These are phyloP conservation scores for Ctenosaura bakeri DNA, from an alignment of 2,797 vertebrate genomes.

Conservation along the genomic window DNA sequence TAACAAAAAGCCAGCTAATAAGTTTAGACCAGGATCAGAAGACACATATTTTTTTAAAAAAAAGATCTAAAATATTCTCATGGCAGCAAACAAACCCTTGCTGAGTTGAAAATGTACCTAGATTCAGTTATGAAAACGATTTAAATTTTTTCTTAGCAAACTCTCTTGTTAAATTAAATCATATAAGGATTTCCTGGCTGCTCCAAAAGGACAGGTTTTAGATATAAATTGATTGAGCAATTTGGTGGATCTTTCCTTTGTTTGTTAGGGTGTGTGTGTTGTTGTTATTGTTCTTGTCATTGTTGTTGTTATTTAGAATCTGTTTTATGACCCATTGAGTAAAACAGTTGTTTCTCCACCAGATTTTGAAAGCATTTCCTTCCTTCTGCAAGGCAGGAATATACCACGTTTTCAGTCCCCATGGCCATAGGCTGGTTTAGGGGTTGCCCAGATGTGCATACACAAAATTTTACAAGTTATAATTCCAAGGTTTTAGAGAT, in stretches of 20 bases:
- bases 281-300: no score
- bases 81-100: background rate
- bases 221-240: background rate
- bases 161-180: constrained; percentile 15
- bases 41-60: background rate
- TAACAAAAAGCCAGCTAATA: constrained; percentile 17
- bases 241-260: background rate
- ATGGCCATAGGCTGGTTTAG: no score
- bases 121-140: background rate
- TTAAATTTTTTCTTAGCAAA: background rate
- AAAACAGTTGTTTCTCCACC: background rate
- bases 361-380: no score
- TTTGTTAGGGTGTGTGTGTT: no score
- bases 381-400: no score
- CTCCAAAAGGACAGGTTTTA: background rate
- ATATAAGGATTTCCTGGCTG: background rate
- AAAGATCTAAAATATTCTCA: background rate
- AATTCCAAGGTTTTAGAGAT: no score
- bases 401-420: no score
- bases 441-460: no score
- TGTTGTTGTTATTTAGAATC: background rate
- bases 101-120: background rate
- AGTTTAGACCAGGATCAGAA: constrained; percentile 22
- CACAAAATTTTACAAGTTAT: no score
- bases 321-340: background rate